A percentile compares a stretch with the other conserved stretches of the same genome.
Conservation (phyloP, 1,140 invertebrate species). For the Musca vetustissima region DNA sequence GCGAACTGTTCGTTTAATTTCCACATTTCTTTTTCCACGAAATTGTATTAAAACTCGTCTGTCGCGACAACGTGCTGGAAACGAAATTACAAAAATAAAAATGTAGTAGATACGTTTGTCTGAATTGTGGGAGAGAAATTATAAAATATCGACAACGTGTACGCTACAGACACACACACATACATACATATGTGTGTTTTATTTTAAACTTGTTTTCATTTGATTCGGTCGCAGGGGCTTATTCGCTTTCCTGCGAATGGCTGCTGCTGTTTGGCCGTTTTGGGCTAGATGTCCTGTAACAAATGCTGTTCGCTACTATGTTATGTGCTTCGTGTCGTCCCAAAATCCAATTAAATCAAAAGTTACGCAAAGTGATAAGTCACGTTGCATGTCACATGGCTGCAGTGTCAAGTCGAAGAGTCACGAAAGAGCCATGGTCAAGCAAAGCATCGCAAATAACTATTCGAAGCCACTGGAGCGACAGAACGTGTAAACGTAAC, state of each 20-base stretch:
- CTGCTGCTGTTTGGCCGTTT: too few relatives aligned
- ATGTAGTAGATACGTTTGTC: too few relatives aligned
- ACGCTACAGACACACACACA: background rate
- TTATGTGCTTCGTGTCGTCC: too few relatives aligned
- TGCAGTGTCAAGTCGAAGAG: background rate
- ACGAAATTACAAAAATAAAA: background rate
- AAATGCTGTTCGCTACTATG: too few relatives aligned
- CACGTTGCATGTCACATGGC: slow-evolving; percentile 14
- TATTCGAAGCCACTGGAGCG: too few relatives aligned
- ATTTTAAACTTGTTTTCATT: background rate
- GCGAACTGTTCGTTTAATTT: background rate
- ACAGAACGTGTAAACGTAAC: too few relatives aligned
- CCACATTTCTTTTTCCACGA: background rate
- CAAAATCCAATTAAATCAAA: slow-evolving; percentile 23
- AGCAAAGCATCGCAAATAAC: background rate
- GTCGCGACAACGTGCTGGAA: slow-evolving; percentile 3
- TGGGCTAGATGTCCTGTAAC: too few relatives aligned
- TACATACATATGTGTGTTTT: background rate
- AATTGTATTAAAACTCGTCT: too few relatives aligned
- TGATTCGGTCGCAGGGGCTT: background rate
- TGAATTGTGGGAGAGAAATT: too few relatives aligned
- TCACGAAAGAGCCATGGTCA: background rate
- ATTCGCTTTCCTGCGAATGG: too few relatives aligned
- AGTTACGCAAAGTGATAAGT: slow-evolving; percentile 22
- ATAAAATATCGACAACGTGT: slow-evolving; percentile 1